Base-by-base conservation (phyloP, 2,888 invertebrate genomes). In the Lysandra bellargus region DNA sequence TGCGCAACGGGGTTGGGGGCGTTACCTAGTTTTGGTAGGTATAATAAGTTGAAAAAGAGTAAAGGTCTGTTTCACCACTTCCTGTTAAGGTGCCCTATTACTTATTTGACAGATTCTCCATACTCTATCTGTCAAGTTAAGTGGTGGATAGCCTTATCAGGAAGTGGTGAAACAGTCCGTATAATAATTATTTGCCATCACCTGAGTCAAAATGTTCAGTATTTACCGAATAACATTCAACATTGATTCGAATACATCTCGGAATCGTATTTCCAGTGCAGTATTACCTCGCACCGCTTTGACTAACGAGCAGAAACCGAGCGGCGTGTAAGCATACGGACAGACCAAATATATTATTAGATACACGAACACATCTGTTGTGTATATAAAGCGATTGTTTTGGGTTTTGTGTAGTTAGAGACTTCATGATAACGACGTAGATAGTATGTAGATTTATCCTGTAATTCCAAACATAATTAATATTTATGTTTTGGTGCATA, bases 221-320 rank as follows among this genome's bases (percentile, higher is more conserved):
- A 57, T 57, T 4, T 57, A 57, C 17, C 57, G 57, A 57, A 57
- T 57, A 57, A 14, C 14, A 57, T 57, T 17, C 57, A 57, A 57
- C 57, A 57, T 49, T 49, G 49, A 49, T 49, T 49, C 49, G 49
- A 49, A 57, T 57, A 57, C 30, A 64, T 30, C 12, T 23, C 23
- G 4, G 30, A 12, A 30, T 64, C 64, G 64, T 30, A 30, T 64
- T 64, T 30, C 30, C 4, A 30, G 12, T 64, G 64, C 64, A 64
- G 64, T 30, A 23, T 64, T 64, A 64, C 64, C 64, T 30, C 30
- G 30, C 64, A 30, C 64, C 12, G 23, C 9, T 23, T 30, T 4
- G 64, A 9, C 64, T 64, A 64, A 64, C 64, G 30, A 64, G 64
- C 64, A 4, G 64, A 64, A 64, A 64, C 64, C 64, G 64, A 30